Conservation (phyloP, 2,113 vertebrate genomes). For the Rana temporaria region DNA sequence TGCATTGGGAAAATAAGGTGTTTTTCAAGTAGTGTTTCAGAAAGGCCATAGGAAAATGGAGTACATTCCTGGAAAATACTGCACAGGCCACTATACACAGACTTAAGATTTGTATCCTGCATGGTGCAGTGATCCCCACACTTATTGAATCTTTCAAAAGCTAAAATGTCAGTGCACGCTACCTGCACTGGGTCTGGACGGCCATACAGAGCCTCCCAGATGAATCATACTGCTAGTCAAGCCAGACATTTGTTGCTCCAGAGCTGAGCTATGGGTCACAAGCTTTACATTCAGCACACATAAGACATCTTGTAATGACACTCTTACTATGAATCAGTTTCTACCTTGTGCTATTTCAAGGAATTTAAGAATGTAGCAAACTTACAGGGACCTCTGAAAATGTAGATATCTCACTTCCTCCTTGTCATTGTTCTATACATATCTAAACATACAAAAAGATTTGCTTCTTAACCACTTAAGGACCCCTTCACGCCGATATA, state of each 20-base stretch:
- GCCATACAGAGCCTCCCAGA: constrained; percentile 33
- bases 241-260: constrained; percentile 30
- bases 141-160: constrained; percentile 40
- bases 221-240: constrained; percentile 27
- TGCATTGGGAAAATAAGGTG: not conserved
- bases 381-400: not conserved
- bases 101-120: constrained; percentile 1
- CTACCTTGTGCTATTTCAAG: not conserved
- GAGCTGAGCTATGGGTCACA: constrained; percentile 25
- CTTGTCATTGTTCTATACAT: too few species aligned
- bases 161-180: constrained; percentile 35
- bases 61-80: not conserved
- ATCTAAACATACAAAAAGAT: too few species aligned
- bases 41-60: not conserved
- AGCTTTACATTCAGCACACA: constrained; percentile 24
- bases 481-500: too few species aligned
- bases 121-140: constrained; percentile 38
- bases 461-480: too few species aligned
- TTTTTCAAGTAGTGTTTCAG: not conserved
- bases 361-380: not conserved
- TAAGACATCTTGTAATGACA: constrained; percentile 29
- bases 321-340: constrained; percentile 16
- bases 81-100: constrained; percentile 4
- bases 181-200: constrained; percentile 9
- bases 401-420: not conserved